phyloP scores from a whole-genome alignment of 2,888 invertebrate genomes.

The Diadromus collaris region DNA sequence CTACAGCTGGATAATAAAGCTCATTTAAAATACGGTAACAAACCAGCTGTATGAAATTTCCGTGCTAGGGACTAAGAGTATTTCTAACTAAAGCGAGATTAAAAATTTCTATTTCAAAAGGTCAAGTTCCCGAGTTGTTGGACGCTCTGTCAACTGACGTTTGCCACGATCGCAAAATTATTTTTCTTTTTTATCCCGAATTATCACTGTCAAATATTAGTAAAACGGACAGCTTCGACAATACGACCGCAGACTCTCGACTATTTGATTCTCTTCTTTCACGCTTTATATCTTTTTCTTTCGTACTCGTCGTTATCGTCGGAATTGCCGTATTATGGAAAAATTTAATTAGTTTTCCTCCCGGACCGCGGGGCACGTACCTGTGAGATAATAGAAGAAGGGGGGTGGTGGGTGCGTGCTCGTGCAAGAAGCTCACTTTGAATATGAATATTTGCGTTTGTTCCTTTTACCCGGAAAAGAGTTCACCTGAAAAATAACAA shows the following conservation, averaged over 20 bases:
- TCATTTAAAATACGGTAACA: not conserved
- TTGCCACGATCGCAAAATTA: not conserved
- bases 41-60: not conserved
- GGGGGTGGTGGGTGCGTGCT: conserved; percentile 32
- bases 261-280: conserved; percentile 9
- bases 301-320: conserved; percentile 67
- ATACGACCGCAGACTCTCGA: not conserved
- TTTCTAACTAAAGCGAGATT: not conserved
- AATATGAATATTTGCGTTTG: conserved; percentile 68
- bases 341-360: conserved; percentile 74
- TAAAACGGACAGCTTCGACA: conserved; percentile 39
- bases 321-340: conserved; percentile 69
- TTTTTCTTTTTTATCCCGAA: not conserved
- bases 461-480: conserved; percentile 51
- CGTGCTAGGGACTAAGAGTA: not conserved
- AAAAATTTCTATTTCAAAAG: not conserved
- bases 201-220: conserved; percentile 61
- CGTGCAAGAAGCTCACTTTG: conserved; percentile 57
- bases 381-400: conserved; percentile 69
- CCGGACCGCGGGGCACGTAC: conserved; percentile 54
- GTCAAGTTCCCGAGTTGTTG: not conserved
- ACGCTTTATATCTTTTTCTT: conserved; percentile 34
- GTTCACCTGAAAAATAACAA: conserved; percentile 4
- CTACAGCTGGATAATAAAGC: not conserved
- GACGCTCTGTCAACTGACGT: not conserved